phyloP scores from a whole-genome alignment of 2,113 vertebrate species.

The Garra rufa region DNA sequence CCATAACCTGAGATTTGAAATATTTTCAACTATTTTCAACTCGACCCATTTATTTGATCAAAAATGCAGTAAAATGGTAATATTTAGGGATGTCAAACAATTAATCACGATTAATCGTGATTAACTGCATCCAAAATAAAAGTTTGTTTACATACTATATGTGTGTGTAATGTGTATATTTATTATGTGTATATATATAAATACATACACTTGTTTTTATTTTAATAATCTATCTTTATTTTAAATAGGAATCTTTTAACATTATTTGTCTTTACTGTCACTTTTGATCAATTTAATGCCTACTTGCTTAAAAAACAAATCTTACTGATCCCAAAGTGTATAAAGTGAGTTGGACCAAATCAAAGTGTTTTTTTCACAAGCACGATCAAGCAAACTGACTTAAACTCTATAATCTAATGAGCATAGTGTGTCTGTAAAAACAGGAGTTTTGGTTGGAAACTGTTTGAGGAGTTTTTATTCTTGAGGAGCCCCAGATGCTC shows the following conservation, averaged over 20 bases:
- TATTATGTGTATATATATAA: too few relatives aligned
- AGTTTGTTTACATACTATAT: too few relatives aligned
- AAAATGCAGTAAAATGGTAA: neutral
- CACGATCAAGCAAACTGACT: neutral
- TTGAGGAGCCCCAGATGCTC: constrained; percentile 47
- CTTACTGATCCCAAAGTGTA: neutral
- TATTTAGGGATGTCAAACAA: too few relatives aligned
- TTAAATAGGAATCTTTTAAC: neutral
- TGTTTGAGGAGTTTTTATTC: constrained; percentile 11
- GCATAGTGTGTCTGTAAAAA: neutral
- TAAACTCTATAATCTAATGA: neutral
- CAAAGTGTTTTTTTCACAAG: neutral
- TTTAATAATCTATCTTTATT: too few relatives aligned
- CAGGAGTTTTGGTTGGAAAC: constrained; percentile 18
- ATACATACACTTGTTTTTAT: too few relatives aligned
- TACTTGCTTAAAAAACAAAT: neutral
- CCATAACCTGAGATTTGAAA: neutral
- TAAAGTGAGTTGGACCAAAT: neutral
- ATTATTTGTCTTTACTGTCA: neutral
- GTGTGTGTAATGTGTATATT: too few relatives aligned
- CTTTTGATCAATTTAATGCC: neutral
- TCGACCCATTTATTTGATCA: neutral
- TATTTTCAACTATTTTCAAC: neutral
- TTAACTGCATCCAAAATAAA: too few relatives aligned
- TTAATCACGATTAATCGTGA: too few relatives aligned